A percentile compares a stretch with the other conserved stretches of the same genome.
Conservation (phyloP, 53 echinoderm and acorn worm genomes). For the Paracentrotus lividus region DNA sequence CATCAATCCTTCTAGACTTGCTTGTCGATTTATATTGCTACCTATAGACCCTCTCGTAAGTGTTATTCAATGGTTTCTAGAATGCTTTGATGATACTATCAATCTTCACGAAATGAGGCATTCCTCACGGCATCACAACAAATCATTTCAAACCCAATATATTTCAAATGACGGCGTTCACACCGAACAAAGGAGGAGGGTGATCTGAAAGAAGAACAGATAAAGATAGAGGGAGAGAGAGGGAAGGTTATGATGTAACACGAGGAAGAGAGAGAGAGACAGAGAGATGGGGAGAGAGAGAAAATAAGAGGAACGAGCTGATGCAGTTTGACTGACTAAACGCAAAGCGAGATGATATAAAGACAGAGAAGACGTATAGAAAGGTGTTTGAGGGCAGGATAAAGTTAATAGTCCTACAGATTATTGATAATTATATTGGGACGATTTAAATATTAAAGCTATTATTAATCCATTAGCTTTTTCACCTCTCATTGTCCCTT, state of each 20-base stretch:
- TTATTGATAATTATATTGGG: no score
- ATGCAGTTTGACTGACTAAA: no score
- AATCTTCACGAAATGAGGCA: background rate
- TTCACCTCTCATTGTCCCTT: no score
- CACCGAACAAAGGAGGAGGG: background rate
- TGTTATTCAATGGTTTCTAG: background rate
- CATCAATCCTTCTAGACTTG: no score
- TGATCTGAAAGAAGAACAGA: no score
- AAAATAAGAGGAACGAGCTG: background rate
- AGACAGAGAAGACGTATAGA: background rate
- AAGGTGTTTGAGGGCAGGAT: background rate
- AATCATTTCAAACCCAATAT: background rate
- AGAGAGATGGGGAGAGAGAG: background rate
- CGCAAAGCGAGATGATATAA: background rate
- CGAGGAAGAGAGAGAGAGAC: background rate
- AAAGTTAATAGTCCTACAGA: no score
- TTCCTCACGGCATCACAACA: background rate
- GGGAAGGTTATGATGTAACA: slow-evolving; percentile 7
- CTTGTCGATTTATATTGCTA: background rate
- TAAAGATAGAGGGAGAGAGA: background rate
- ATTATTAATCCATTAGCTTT: no score
- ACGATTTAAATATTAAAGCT: no score
- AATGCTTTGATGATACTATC: background rate
- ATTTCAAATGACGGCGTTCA: background rate
- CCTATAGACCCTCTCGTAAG: background rate